Evolutionary conservation across 1,140 invertebrate genomes (phyloP).

Genomic region (Polypedilum vanderplanki): DNA sequence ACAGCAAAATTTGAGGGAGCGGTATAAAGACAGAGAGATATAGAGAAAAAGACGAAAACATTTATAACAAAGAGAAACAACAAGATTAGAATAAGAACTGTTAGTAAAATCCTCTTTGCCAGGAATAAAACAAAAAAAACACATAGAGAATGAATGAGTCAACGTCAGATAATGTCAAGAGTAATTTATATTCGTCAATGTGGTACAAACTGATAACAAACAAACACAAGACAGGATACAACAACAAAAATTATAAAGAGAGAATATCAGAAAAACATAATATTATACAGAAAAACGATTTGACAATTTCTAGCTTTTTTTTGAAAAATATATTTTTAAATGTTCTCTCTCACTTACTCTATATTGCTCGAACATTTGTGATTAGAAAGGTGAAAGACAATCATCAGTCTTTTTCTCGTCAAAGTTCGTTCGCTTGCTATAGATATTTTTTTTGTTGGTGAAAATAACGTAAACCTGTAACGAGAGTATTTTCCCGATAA

Average conservation of each 20-base stretch:
- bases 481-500: no score
- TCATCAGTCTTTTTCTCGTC: not conserved
- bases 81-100: conserved; percentile 18
- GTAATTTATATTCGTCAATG: conserved; percentile 29
- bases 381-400: not conserved
- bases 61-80: not conserved
- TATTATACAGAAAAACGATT: not conserved
- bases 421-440: no score
- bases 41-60: not conserved
- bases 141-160: conserved; percentile 22
- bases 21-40: no score
- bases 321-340: not conserved
- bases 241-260: not conserved
- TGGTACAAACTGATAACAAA: conserved; percentile 26
- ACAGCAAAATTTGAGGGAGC: no score
- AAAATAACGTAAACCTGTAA: no score
- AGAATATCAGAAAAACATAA: conserved; percentile 9
- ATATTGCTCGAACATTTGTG: not conserved
- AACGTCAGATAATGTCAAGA: conserved; percentile 14
- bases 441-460: no score
- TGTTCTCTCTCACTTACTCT: not conserved
- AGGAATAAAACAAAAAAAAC: not conserved
- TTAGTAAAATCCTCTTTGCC: not conserved
- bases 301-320: not conserved
- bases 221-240: not conserved